Conservation (phyloP, 2,797 vertebrate species). For the Cirrhinus mrigala region DNA sequence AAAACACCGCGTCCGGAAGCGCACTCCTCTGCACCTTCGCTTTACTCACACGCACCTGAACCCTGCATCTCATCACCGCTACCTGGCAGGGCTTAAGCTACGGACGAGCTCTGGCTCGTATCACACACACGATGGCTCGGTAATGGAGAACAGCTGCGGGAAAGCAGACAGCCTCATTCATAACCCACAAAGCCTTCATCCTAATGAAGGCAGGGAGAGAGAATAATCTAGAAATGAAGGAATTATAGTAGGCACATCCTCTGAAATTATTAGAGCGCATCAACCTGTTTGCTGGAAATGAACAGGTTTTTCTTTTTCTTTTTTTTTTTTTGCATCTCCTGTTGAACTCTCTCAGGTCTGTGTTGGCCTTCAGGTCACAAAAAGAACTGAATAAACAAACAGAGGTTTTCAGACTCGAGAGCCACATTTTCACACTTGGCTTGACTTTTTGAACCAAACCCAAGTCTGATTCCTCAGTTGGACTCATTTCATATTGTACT, state of each 20-base stretch:
- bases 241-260: slow-evolving; percentile 36
- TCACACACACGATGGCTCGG: slow-evolving; percentile 70
- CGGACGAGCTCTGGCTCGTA: slow-evolving; percentile 84
- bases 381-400: slow-evolving; percentile 3
- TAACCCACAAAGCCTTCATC: slow-evolving; percentile 78
- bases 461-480: background rate
- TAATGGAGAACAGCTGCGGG: slow-evolving; percentile 93
- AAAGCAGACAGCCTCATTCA: slow-evolving; percentile 82
- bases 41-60: slow-evolving; percentile 75
- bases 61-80: slow-evolving; percentile 89
- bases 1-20: slow-evolving; percentile 60
- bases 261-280: slow-evolving; percentile 16
- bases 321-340: background rate
- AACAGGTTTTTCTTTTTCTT: slow-evolving; percentile 21
- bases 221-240: slow-evolving; percentile 55
- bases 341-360: background rate
- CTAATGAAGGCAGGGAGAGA: slow-evolving; percentile 78
- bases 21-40: slow-evolving; percentile 39
- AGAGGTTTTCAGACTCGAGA: background rate
- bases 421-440: background rate
- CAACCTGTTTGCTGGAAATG: slow-evolving; percentile 41
- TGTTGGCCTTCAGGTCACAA: background rate
- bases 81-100: slow-evolving; percentile 88
- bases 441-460: background rate
- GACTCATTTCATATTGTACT: background rate